These are phyloP conservation scores for Lepeophtheirus nordmannii DNA, from an alignment of 2,888 invertebrate species.

Conservation along the genomic window DNA sequence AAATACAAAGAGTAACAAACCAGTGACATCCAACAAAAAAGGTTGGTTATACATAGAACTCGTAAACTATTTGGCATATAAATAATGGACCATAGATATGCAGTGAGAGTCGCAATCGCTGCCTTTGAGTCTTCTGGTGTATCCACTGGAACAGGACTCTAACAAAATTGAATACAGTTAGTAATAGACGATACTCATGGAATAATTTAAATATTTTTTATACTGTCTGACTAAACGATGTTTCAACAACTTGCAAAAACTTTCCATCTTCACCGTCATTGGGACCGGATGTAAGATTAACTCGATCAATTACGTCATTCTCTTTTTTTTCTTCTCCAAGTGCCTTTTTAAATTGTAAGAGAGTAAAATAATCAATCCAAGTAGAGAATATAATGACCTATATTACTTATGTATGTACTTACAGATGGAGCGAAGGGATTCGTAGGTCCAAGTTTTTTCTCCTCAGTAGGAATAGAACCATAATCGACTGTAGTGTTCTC, in stretches of 20 bases:
- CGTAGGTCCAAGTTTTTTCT: background rate
- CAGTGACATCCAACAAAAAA: conserved; percentile 96
- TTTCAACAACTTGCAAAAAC: conserved; percentile 18
- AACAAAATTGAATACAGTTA: background rate
- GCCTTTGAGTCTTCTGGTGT: conserved; percentile 24
- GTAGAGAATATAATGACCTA: too few relatives aligned
- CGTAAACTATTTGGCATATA: conserved; percentile 54
- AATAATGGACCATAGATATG: conserved; percentile 76
- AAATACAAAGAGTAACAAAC: conserved; percentile 92
- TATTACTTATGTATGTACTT: too few relatives aligned
- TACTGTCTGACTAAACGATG: conserved; percentile 21
- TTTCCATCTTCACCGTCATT: background rate
- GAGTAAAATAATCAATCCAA: too few relatives aligned
- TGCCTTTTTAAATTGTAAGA: too few relatives aligned
- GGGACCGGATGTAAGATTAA: too few relatives aligned
- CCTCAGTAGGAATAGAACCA: background rate
- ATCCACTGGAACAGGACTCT: conserved; percentile 23
- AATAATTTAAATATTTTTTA: too few relatives aligned
- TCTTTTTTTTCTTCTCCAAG: too few relatives aligned
- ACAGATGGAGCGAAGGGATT: background rate
- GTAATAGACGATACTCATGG: background rate
- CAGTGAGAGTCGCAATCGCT: conserved; percentile 37
- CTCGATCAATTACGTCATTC: too few relatives aligned
- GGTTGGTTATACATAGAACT: conserved; percentile 74
- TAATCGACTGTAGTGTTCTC: background rate